phyloP scores from a whole-genome alignment of 2,888 invertebrate species.

The Macrophya annulata region DNA sequence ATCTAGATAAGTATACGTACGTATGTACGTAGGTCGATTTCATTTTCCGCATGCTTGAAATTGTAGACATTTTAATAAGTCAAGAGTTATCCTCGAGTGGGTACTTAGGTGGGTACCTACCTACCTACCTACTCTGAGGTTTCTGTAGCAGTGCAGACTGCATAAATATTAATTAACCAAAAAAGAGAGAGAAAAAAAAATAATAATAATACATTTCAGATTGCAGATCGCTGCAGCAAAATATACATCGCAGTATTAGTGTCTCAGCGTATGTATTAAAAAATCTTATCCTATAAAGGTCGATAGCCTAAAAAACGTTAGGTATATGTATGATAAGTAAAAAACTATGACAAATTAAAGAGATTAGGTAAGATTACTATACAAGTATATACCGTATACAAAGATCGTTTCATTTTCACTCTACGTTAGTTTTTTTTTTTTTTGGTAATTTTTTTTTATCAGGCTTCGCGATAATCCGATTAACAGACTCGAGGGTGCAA shows the following conservation, averaged over 20 bases:
- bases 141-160: neutral
- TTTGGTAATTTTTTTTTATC: neutral
- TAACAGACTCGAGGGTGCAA: conserved; percentile 7
- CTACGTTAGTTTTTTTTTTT: neutral
- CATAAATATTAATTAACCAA: neutral
- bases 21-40: neutral
- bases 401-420: conserved; percentile 41
- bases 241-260: neutral
- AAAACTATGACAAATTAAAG: neutral
- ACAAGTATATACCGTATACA: neutral
- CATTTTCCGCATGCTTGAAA: conserved; percentile 39
- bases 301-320: neutral
- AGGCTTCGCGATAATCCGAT: conserved; percentile 45
- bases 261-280: neutral
- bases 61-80: conserved; percentile 19
- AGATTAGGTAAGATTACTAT: conserved; percentile 24
- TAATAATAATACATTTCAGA: too few species aligned
- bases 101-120: neutral
- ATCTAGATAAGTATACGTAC: too few species aligned
- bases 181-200: neutral
- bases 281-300: neutral
- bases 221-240: neutral
- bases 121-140: neutral
- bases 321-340: neutral
- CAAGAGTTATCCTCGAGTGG: conserved; percentile 3